These are phyloP conservation scores for Caenorhabditis japonica DNA, from an alignment of 2,888 invertebrate genomes.

Conservation along the genomic window DNA sequence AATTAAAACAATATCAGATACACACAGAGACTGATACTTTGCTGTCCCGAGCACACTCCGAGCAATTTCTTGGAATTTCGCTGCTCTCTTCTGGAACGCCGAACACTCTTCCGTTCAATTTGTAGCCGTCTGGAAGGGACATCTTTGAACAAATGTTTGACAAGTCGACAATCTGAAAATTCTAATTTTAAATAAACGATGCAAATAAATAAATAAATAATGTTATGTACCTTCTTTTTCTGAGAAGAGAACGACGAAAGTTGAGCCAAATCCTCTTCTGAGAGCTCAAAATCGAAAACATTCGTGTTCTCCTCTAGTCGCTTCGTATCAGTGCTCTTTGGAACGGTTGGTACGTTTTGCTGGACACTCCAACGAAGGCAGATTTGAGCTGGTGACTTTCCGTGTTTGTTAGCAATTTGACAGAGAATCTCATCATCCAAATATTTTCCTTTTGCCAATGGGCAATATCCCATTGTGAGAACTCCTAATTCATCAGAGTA, in stretches of 20 bases:
- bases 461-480: constrained; percentile 77
- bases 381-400: constrained; percentile 77
- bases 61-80: constrained; percentile 16
- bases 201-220: too few relatives aligned
- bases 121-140: constrained; percentile 76
- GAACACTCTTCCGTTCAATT: constrained; percentile 59
- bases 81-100: constrained; percentile 50
- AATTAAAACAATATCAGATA: constrained; percentile 7
- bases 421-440: constrained; percentile 73
- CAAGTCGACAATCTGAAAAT: constrained; percentile 71
- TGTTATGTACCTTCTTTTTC: constrained; percentile 56
- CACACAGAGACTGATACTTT: constrained; percentile 23
- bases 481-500: constrained; percentile 77
- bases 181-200: too few relatives aligned
- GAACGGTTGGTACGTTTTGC: constrained; percentile 78
- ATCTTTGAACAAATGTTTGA: constrained; percentile 75
- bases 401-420: constrained; percentile 72
- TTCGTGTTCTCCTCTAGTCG: constrained; percentile 77
- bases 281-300: constrained; percentile 76
- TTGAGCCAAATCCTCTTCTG: constrained; percentile 58
- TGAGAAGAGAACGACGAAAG: constrained; percentile 66
- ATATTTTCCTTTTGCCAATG: constrained; percentile 78
- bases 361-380: constrained; percentile 78
- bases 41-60: constrained; percentile 33
- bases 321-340: constrained; percentile 77